Percentiles rank a stretch among this genome's conserved stretches.
Conservation (phyloP, 2,113 vertebrate species). For the Oncorhynchus keta region DNA sequence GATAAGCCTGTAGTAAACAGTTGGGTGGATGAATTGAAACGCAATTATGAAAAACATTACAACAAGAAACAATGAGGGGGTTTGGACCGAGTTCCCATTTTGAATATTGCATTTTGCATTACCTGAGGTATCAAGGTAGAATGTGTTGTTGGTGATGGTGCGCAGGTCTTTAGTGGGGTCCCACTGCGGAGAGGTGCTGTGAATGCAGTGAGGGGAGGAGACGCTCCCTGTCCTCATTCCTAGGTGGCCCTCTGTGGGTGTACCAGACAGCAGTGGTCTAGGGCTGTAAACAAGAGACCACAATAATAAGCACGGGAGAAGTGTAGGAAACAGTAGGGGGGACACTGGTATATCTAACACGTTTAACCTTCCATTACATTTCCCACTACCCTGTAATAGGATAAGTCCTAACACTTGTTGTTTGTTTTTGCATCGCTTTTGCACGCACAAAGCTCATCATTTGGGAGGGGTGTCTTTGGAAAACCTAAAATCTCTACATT, state of each 20-base stretch:
- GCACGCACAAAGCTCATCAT: too few relatives aligned
- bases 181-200: conserved; percentile 65
- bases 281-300: conserved; percentile 72
- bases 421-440: too few relatives aligned
- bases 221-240: conserved; percentile 77
- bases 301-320: neutral
- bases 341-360: neutral
- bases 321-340: neutral
- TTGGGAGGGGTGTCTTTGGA: too few relatives aligned
- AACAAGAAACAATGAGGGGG: neutral
- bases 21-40: neutral
- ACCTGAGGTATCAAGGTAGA: conserved; percentile 84
- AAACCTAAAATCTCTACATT: too few relatives aligned
- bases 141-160: conserved; percentile 89
- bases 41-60: neutral
- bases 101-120: conserved; percentile 6
- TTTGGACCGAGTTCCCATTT: neutral
- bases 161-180: conserved; percentile 89
- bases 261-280: conserved; percentile 77
- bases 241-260: conserved; percentile 65
- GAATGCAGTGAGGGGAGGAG: conserved; percentile 59
- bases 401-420: too few relatives aligned
- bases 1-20: neutral
- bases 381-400: too few relatives aligned
- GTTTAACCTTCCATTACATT: neutral